phyloP scores from a whole-genome alignment of 2,888 invertebrate genomes.

The Hemithea aestivaria region DNA sequence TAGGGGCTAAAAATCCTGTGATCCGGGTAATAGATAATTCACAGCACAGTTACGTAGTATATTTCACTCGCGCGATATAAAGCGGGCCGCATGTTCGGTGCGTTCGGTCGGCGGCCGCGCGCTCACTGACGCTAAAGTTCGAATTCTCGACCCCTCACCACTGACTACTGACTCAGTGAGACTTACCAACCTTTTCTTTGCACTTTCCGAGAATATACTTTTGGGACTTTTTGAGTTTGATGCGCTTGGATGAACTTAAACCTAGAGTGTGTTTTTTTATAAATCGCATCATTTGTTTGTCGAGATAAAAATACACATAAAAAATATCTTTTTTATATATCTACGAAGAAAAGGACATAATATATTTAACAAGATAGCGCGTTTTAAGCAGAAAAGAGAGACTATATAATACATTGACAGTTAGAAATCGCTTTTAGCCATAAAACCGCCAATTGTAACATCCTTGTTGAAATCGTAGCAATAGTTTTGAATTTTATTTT shows the following conservation, averaged over 20 bases:
- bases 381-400: too few species aligned
- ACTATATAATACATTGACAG: too few species aligned
- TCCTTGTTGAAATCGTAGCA: too few species aligned
- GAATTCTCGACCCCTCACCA: slow-evolving; percentile 29
- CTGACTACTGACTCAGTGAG: slow-evolving; percentile 25
- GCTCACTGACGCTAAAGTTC: slow-evolving; percentile 48
- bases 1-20: slow-evolving; percentile 31
- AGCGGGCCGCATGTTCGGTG: slow-evolving; percentile 60
- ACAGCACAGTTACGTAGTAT: slow-evolving; percentile 50
- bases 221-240: slow-evolving; percentile 1
- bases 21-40: slow-evolving; percentile 65
- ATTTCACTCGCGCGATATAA: slow-evolving; percentile 58
- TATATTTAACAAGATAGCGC: too few species aligned
- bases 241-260: background rate
- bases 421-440: too few species aligned
- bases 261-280: background rate
- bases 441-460: too few species aligned
- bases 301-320: too few species aligned
- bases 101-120: slow-evolving; percentile 57
- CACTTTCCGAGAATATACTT: slow-evolving; percentile 14
- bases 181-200: slow-evolving; percentile 18
- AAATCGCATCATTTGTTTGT: too few species aligned
- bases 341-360: too few species aligned
- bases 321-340: too few species aligned
- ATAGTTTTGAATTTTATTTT: too few species aligned